A percentile compares a stretch with the other conserved stretches of the same genome.
Conservation (phyloP, 2,888 invertebrate genomes). For the Drosophila siamana region DNA sequence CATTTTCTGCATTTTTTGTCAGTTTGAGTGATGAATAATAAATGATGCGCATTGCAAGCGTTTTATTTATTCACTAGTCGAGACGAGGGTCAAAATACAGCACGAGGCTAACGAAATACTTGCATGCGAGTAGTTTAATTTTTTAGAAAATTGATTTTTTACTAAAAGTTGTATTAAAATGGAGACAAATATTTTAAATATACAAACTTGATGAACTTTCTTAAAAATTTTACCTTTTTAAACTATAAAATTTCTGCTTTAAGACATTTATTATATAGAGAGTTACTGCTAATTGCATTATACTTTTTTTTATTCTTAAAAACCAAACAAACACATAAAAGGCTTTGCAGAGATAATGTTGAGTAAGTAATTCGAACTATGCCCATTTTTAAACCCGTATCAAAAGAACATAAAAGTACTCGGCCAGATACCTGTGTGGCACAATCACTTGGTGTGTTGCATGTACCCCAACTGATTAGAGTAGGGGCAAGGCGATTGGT, state of each 20-base stretch:
- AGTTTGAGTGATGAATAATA: constrained; percentile 1
- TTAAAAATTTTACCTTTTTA: no score
- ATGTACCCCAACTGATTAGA: constrained; percentile 3
- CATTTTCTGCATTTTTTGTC: background rate
- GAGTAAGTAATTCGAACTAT: background rate
- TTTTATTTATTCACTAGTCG: background rate
- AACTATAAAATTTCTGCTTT: no score
- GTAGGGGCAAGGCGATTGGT: constrained; percentile 19
- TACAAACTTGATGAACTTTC: no score
- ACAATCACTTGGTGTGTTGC: constrained; percentile 11
- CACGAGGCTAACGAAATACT: background rate
- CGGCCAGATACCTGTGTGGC: constrained; percentile 2
- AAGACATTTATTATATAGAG: no score
- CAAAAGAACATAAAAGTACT: background rate
- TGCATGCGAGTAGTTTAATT: background rate
- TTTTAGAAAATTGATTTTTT: background rate
- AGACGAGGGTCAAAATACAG: background rate
- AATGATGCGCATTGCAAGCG: background rate
- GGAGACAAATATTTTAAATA: no score
- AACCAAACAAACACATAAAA: no score
- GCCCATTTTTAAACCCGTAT: background rate
- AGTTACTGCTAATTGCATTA: no score
- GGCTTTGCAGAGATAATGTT: no score
- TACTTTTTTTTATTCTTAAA: no score
- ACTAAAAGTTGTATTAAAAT: no score